A percentile compares a stretch with the other conserved stretches of the same genome.
Conservation (phyloP, 1,140 invertebrate species). For the Cydia splendana region DNA sequence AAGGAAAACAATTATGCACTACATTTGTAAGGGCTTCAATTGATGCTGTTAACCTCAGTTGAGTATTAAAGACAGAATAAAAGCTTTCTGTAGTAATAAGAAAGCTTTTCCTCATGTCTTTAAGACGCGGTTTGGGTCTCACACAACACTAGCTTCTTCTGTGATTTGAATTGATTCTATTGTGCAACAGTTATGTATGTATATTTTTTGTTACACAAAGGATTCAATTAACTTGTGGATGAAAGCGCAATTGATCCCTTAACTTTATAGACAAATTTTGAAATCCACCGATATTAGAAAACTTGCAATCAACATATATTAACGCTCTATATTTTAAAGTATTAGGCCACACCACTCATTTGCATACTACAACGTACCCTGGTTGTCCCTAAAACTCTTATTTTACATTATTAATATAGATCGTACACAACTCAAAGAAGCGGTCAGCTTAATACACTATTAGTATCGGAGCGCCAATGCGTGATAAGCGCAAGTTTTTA, state of each 20-base stretch:
- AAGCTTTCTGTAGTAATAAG: not conserved
- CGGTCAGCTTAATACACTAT: not conserved
- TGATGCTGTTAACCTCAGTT: not conserved
- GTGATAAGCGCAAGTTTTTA: not conserved
- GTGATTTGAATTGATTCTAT: not conserved
- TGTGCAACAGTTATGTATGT: not conserved
- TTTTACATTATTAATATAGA: not conserved
- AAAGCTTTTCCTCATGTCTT: too few relatives aligned
- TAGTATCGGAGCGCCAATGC: not conserved
- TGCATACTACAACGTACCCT: not conserved
- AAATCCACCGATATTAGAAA: not conserved
- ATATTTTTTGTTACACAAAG: not conserved
- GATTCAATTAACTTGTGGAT: not conserved
- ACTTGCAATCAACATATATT: not conserved
- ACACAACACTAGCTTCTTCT: not conserved
- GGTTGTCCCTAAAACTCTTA: not conserved
- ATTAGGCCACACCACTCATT: constrained; percentile 38
- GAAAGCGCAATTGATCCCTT: not conserved
- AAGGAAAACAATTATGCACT: too few relatives aligned
- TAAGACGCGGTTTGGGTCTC: not conserved
- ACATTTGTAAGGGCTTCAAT: not conserved
- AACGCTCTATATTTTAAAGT: not conserved
- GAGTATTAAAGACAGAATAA: too few relatives aligned
- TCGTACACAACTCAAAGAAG: not conserved
- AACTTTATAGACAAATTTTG: not conserved